phyloP scores from a whole-genome alignment of 1,140 invertebrate species.

The Caenorhabditis brenneri region DNA sequence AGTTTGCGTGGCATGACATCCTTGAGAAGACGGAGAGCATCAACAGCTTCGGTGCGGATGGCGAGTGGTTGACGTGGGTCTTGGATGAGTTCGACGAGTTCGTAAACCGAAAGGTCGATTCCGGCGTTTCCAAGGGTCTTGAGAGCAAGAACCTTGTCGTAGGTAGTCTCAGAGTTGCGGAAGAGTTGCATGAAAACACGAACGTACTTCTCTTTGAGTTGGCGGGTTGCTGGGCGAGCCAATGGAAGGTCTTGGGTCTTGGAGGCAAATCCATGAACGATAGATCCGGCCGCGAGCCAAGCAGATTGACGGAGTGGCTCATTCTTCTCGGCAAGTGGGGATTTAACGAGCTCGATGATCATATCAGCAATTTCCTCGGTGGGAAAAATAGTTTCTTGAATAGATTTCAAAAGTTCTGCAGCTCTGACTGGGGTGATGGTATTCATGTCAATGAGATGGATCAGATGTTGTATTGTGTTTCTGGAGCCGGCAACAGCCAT shows the following conservation, averaged over 20 bases:
- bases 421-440: slow-evolving; percentile 49
- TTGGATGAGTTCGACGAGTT: slow-evolving; percentile 58
- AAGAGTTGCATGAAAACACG: slow-evolving; percentile 54
- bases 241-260: slow-evolving; percentile 34
- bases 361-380: slow-evolving; percentile 45
- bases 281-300: slow-evolving; percentile 46
- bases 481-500: slow-evolving; percentile 58
- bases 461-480: slow-evolving; percentile 55
- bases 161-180: slow-evolving; percentile 28
- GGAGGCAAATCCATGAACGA: slow-evolving; percentile 40
- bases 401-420: slow-evolving; percentile 48
- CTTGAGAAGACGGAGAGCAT: slow-evolving; percentile 63
- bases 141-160: slow-evolving; percentile 58
- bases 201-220: slow-evolving; percentile 35
- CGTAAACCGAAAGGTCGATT: slow-evolving; percentile 58
- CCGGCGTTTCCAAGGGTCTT: slow-evolving; percentile 68
- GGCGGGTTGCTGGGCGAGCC: neutral
- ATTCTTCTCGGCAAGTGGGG: neutral
- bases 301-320: slow-evolving; percentile 43
- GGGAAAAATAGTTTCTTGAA: slow-evolving; percentile 44
- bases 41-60: slow-evolving; percentile 65
- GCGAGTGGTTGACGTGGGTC: slow-evolving; percentile 58
- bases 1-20: slow-evolving; percentile 61
- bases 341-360: slow-evolving; percentile 18
- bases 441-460: slow-evolving; percentile 25